phyloP scores from a whole-genome alignment of 1,140 invertebrate genomes.

The Brachionus paranguensis region DNA sequence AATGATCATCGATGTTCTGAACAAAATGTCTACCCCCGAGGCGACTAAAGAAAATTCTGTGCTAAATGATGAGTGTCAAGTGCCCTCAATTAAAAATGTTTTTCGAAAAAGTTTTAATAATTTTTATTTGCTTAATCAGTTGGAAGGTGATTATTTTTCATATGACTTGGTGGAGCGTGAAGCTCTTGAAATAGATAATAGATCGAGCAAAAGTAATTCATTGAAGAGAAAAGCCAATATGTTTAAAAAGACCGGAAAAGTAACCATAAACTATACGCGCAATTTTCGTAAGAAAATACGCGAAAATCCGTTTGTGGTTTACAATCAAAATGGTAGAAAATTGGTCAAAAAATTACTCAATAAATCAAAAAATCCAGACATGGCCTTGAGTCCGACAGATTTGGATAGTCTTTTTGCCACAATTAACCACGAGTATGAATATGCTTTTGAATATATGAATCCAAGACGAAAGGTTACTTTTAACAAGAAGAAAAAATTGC shows the following conservation, averaged over 20 bases:
- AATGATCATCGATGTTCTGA: slow-evolving; percentile 17
- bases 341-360: slow-evolving; percentile 21
- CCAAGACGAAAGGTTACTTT: background rate
- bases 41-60: background rate
- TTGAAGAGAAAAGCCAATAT: background rate
- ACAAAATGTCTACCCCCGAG: background rate
- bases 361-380: background rate
- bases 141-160: slow-evolving; percentile 19
- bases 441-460: background rate
- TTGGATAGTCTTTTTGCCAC: background rate
- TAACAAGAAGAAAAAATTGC: background rate
- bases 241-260: slow-evolving; percentile 19
- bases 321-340: slow-evolving; percentile 4
- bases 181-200: background rate
- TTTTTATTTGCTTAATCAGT: slow-evolving; percentile 9
- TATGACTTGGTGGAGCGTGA: slow-evolving; percentile 8
- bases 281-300: slow-evolving; percentile 14
- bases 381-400: background rate
- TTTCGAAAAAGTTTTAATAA: slow-evolving; percentile 23
- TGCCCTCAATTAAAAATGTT: background rate
- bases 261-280: background rate
- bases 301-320: slow-evolving; percentile 18
- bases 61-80: background rate
- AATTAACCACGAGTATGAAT: background rate
- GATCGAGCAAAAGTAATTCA: background rate